Evolutionary conservation across 2,113 vertebrate genomes (phyloP).

Genomic region (Oncorhynchus clarkii): DNA sequence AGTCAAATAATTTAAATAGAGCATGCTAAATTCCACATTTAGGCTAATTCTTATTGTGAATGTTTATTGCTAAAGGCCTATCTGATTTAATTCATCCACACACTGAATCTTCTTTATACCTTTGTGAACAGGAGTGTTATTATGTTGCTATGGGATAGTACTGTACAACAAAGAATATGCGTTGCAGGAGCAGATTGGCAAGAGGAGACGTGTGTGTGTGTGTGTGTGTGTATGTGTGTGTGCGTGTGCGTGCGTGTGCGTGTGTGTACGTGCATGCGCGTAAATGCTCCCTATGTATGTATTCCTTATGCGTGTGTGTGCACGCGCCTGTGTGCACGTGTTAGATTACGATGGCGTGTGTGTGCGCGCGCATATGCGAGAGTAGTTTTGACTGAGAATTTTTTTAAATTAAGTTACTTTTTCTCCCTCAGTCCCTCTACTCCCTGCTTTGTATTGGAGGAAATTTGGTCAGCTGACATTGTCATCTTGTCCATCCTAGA

Average conservation of each 20-base stretch:
- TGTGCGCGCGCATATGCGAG: neutral
- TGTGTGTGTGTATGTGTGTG: neutral
- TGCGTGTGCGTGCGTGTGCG: too few relatives aligned
- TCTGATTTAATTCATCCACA: neutral
- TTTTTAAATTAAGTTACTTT: conserved; percentile 24
- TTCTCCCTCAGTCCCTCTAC: conserved; percentile 79
- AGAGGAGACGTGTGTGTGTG: neutral
- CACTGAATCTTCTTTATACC: neutral
- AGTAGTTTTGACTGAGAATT: conserved; percentile 9
- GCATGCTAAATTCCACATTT: neutral
- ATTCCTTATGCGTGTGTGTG: neutral
- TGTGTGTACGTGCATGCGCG: neutral
- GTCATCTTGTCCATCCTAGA: conserved; percentile 87
- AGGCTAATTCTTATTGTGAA: neutral
- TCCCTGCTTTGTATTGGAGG: conserved; percentile 82
- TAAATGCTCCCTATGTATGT: neutral
- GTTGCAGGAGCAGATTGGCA: too few relatives aligned
- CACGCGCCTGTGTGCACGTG: neutral
- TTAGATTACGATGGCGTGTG: neutral
- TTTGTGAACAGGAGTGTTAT: neutral
- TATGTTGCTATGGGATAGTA: too few relatives aligned
- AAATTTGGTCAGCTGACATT: conserved; percentile 85
- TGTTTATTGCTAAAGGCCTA: neutral
- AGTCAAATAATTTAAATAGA: neutral
- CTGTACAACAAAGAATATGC: too few relatives aligned